Evolutionary conservation across 2,888 invertebrate species (phyloP).

Genomic region (Idaea dimidiata): DNA sequence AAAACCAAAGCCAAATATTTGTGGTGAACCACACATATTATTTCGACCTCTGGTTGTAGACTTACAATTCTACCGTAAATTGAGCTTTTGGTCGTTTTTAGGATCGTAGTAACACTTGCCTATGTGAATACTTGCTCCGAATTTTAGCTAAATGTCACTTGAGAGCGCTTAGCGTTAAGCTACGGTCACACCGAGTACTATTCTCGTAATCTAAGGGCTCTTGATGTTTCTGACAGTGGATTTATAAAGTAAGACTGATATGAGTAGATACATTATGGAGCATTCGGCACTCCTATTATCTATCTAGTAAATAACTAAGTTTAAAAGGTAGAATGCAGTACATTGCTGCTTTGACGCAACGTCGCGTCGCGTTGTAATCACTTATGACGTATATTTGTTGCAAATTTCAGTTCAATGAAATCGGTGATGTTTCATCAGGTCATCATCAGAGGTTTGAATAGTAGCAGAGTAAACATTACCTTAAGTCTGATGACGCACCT

Average conservation of each 20-base stretch:
- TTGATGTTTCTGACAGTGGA: constrained; percentile 14
- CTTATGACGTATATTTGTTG: too few relatives aligned
- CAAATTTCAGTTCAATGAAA: too few relatives aligned
- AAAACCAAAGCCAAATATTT: too few relatives aligned
- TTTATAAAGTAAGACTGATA: not conserved
- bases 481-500: too few relatives aligned
- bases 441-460: too few relatives aligned
- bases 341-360: too few relatives aligned
- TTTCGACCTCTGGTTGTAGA: too few relatives aligned
- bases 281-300: not conserved
- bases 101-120: constrained; percentile 34
- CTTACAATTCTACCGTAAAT: not conserved
- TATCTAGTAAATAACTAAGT: not conserved
- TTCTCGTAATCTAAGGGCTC: constrained; percentile 13
- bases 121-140: constrained; percentile 39
- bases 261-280: not conserved
- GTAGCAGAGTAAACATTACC: too few relatives aligned
- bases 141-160: constrained; percentile 33
- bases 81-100: constrained; percentile 23
- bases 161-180: constrained; percentile 30
- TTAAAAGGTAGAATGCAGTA: too few relatives aligned
- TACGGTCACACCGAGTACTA: constrained; percentile 32
- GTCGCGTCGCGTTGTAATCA: too few relatives aligned
- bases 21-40: too few relatives aligned
- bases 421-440: too few relatives aligned